Percentiles rank a stretch among this genome's conserved stretches.
phyloP scores from a whole-genome alignment of 2,113 vertebrate genomes.

The Osmerus eperlanus region DNA sequence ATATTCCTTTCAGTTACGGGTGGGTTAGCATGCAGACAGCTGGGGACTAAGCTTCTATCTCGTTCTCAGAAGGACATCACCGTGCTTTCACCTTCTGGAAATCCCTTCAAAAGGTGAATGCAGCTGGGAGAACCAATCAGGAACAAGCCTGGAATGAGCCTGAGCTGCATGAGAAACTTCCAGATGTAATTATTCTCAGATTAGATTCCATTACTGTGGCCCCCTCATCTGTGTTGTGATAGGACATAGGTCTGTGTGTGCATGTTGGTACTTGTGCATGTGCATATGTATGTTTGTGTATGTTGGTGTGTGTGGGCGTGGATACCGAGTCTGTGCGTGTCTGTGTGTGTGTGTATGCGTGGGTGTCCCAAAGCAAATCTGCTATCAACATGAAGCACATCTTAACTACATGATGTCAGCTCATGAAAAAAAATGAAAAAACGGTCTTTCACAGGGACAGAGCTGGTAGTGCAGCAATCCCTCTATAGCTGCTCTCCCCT shows the following conservation, averaged over 20 bases:
- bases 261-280: background rate
- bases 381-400: constrained; percentile 21
- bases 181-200: constrained; percentile 36
- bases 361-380: background rate
- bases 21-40: background rate
- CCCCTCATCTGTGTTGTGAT: constrained; percentile 22
- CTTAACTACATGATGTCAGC: constrained; percentile 40
- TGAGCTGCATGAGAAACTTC: background rate
- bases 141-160: no score
- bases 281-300: background rate
- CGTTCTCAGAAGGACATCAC: no score
- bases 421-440: constrained; percentile 29
- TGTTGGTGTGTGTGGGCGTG: no score
- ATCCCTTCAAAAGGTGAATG: no score
- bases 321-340: no score
- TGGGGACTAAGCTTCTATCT: background rate
- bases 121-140: no score
- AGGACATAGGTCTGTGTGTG: constrained; percentile 7
- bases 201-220: constrained; percentile 31
- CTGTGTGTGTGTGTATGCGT: background rate
- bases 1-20: constrained; percentile 22
- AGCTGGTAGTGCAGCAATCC: constrained; percentile 44
- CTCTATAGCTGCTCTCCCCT: constrained; percentile 54
- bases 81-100: no score
- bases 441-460: constrained; percentile 40